Evolutionary conservation across 2,888 invertebrate genomes (phyloP).

Genomic region (Cryptosula pallasiana): DNA sequence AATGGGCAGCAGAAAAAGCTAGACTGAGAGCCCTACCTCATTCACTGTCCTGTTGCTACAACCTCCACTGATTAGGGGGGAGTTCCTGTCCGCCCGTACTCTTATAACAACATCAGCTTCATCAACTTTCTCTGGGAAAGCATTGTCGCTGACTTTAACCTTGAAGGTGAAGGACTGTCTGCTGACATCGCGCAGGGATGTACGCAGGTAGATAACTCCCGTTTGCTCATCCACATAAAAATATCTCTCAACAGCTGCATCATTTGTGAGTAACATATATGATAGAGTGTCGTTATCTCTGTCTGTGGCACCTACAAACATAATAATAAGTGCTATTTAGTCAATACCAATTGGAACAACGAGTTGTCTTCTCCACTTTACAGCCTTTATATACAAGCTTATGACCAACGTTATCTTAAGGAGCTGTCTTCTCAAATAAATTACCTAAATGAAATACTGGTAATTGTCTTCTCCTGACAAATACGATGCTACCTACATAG

Average conservation of each 20-base stretch:
- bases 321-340: no score
- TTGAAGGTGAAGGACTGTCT: constrained; percentile 4
- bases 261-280: constrained; percentile 20
- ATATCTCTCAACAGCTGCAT: constrained; percentile 33
- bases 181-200: constrained; percentile 32
- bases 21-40: no score
- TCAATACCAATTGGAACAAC: no score
- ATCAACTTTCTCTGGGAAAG: background rate
- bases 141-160: background rate
- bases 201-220: constrained; percentile 39
- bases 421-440: no score
- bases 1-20: no score
- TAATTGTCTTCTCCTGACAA: no score
- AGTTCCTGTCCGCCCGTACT: background rate
- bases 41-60: background rate
- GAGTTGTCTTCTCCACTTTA: no score
- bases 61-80: background rate
- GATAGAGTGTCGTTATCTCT: background rate
- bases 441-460: no score
- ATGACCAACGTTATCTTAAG: no score
- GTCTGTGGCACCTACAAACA: constrained; percentile 1
- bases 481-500: no score
- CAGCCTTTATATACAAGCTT: no score
- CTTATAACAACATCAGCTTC: constrained; percentile 2
- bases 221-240: constrained; percentile 40